A percentile compares a stretch with the other conserved stretches of the same genome.
Conservation (phyloP, 2,113 vertebrate genomes). For the Panurus biarmicus region DNA sequence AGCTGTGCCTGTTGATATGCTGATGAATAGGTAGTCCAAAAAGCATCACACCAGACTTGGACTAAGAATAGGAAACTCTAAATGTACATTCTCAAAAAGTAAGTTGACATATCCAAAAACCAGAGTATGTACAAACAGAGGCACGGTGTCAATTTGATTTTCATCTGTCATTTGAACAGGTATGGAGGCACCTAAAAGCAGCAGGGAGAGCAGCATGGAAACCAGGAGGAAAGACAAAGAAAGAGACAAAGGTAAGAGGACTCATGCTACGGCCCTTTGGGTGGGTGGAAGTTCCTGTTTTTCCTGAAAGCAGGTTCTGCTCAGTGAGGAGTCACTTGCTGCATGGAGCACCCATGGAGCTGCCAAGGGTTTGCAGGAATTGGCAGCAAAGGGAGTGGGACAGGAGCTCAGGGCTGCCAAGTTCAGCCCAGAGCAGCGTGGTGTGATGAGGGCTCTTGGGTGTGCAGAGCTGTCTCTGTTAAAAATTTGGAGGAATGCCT, state of each 20-base stretch:
- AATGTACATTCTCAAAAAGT: not conserved
- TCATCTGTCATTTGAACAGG: not conserved
- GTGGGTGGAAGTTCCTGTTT: not conserved
- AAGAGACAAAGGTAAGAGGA: not conserved
- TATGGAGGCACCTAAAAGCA: not conserved
- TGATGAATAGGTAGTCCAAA: not conserved
- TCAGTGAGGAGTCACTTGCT: not conserved
- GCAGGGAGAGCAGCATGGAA: not conserved
- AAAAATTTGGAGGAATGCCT: not conserved
- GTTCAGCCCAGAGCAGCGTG: fast-evolving
- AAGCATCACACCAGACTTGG: not conserved
- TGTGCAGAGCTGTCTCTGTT: not conserved
- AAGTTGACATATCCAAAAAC: not conserved
- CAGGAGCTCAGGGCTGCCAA: not conserved
- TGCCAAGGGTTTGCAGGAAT: not conserved
- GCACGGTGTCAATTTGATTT: not conserved
- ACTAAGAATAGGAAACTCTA: not conserved
- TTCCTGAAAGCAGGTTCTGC: not conserved
- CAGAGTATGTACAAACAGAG: not conserved
- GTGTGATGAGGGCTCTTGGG: not conserved
- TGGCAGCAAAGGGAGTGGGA: not conserved
- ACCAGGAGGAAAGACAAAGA: not conserved
- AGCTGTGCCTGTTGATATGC: not conserved
- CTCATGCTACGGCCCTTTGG: fast-evolving
- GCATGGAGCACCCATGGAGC: fast-evolving